These are phyloP conservation scores for Caenorhabditis doughertyi DNA, from an alignment of 2,888 invertebrate species.

Conservation along the genomic window DNA sequence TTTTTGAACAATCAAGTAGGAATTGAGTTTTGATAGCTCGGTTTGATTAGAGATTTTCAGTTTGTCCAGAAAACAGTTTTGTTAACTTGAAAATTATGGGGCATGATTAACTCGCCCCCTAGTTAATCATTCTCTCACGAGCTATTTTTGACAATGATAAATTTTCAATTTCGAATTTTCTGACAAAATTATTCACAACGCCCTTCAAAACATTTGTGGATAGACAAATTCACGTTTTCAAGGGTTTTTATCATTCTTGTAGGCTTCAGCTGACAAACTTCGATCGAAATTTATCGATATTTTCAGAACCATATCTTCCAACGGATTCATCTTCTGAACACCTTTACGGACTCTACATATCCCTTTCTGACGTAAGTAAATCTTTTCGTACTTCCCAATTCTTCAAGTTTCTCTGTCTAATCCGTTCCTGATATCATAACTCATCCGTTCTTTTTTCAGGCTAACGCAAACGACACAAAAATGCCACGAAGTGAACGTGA, in stretches of 20 bases:
- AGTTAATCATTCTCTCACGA: too few relatives aligned
- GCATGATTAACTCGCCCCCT: too few relatives aligned
- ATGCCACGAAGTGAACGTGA: conserved; percentile 58
- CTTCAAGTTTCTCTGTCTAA: conserved; percentile 5
- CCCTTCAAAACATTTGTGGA: too few relatives aligned
- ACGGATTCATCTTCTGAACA: conserved; percentile 28
- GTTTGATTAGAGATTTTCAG: too few relatives aligned
- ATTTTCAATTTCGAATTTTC: neutral
- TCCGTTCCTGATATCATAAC: neutral
- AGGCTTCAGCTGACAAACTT: too few relatives aligned
- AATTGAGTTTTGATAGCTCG: neutral
- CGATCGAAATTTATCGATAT: too few relatives aligned
- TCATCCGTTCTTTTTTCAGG: conserved; percentile 20
- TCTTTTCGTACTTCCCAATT: neutral
- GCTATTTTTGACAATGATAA: too few relatives aligned
- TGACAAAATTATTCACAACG: too few relatives aligned
- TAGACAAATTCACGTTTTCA: too few relatives aligned
- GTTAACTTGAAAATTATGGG: too few relatives aligned
- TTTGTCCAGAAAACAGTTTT: too few relatives aligned
- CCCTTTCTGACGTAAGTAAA: conserved; percentile 56
- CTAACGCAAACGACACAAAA: conserved; percentile 50
- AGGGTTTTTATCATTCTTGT: too few relatives aligned
- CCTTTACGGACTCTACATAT: conserved; percentile 48
- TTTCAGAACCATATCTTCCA: conserved; percentile 47
- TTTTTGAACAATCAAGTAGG: neutral